Base-by-base conservation (phyloP, 1,140 invertebrate species). In the Eumaeus atala region DNA sequence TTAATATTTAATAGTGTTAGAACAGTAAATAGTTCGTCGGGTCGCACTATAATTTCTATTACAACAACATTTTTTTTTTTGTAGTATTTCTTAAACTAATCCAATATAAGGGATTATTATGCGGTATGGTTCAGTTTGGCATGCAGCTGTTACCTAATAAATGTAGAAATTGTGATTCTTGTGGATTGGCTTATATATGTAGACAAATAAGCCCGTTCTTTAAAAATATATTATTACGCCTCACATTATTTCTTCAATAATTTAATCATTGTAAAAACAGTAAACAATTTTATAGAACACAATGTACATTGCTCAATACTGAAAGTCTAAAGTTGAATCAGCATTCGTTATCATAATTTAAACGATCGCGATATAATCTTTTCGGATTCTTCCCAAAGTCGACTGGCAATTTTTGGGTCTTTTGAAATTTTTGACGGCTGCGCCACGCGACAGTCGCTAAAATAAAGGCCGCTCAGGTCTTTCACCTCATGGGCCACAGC, bases 401-500 rank as follows among this genome's bases (percentile, higher is more conserved):
- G 76, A 44, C 84, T 80, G 7, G 85, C 82, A 47, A 84, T 44
- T 36, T 85, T 75, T 11, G 36, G 14, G 59, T 89, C 80, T 62
- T 71, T 64, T 16, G 84, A 87, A 33, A 78, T 36, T 54, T 77
- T 77, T 0, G 83, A 86, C 12, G 83, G 76, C 16, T 63, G 69
- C n/a, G 48, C 72, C 54, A 74, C 60, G 9, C 78, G 74, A 74
- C 91, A 92, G 52, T 92, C 88, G 28, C 74, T 70, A 61, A 91
- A 92, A 67, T 92, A 92, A 60, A 87, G 76, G 9, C 92, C 92
- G 40, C 74, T 89, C 6, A 90, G 71, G 18, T 80, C 79, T 52
- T 80, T 70, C 3, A 92, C 70, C 50, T 90, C 88, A 9, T 89
- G 87, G 33, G 88, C 81, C 1, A 91, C 86, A 8, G 90, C 84